A percentile compares a stretch with the other conserved stretches of the same genome.
Conservation (phyloP, 2,113 vertebrate species). For the Bolborhynchus lineola region DNA sequence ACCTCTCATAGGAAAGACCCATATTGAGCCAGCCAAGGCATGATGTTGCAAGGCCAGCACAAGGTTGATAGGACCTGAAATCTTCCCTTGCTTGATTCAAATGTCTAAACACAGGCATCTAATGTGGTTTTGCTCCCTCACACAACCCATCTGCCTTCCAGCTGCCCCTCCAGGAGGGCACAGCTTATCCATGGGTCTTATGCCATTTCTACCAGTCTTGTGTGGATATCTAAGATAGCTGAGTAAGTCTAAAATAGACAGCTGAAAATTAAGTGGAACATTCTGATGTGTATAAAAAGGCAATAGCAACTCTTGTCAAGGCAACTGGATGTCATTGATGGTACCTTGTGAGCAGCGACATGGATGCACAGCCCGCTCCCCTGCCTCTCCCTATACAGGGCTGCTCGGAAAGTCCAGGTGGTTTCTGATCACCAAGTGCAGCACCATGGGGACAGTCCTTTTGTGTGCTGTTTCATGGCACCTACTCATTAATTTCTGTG, state of each 20-base stretch:
- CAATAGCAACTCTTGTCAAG: not conserved
- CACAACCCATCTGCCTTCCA: not conserved
- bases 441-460: fast-evolving
- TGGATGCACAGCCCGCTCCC: not conserved
- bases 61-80: not conserved
- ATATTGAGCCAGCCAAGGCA: not conserved
- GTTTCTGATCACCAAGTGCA: not conserved
- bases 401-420: not conserved
- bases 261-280: not conserved
- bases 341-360: not conserved
- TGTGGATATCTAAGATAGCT: not conserved
- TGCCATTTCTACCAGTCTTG: not conserved
- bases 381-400: not conserved
- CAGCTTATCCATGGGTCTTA: not conserved
- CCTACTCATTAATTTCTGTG: not conserved
- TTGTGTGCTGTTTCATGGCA: not conserved
- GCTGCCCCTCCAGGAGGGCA: not conserved
- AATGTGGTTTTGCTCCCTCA: not conserved
- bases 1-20: not conserved
- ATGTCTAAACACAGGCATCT: not conserved
- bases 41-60: not conserved
- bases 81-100: not conserved
- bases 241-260: not conserved
- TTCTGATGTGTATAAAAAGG: not conserved
- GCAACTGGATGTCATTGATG: not conserved